A percentile compares a stretch with the other conserved stretches of the same genome.
Conservation (phyloP, 2,797 vertebrate genomes). For the Aselliscus stoliczkanus region DNA sequence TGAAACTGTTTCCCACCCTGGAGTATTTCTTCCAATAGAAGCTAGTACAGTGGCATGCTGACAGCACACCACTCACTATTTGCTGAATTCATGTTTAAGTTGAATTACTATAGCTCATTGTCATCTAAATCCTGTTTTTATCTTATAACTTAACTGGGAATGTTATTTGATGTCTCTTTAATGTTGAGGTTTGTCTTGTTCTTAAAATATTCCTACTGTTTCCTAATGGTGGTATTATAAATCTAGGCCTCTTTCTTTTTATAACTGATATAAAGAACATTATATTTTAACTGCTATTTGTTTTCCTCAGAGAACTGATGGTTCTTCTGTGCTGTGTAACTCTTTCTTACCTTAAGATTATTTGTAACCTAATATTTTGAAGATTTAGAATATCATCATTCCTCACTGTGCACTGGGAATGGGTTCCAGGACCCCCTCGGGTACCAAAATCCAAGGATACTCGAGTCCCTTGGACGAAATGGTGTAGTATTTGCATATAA, state of each 20-base stretch:
- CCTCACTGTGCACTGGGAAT: background rate
- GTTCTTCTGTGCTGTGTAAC: background rate
- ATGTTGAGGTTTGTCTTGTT: background rate
- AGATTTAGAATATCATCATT: background rate
- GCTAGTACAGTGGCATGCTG: background rate
- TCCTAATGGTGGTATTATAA: background rate
- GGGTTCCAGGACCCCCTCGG: background rate
- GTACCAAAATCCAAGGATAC: background rate
- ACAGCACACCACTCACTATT: background rate
- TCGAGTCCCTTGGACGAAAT: background rate
- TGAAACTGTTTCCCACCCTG: background rate
- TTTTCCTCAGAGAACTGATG: background rate
- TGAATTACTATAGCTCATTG: background rate
- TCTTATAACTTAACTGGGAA: background rate
- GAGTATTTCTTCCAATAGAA: background rate
- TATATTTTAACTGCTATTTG: background rate
- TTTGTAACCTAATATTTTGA: background rate
- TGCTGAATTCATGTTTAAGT: background rate
- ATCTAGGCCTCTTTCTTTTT: background rate
- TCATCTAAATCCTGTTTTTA: background rate
- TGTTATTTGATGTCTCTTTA: background rate
- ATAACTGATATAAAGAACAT: background rate
- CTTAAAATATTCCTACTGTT: background rate
- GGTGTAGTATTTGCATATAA: background rate
- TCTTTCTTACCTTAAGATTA: background rate